Conservation (phyloP, 2,888 invertebrate species). For the Coleophora flavipennella region DNA sequence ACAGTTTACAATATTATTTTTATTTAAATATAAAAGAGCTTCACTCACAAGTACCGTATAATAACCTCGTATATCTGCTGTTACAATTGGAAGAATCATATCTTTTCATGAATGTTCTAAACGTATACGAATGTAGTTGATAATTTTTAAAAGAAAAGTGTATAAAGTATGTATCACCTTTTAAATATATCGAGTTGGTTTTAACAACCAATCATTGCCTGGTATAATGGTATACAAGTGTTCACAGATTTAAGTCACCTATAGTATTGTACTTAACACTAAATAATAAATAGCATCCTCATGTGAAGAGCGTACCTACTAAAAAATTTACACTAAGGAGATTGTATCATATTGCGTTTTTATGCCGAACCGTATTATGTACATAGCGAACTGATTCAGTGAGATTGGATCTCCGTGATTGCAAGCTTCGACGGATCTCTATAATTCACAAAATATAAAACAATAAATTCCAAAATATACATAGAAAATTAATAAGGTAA, state of each 20-base stretch:
- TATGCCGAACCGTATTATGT: conserved; percentile 45
- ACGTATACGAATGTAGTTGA: conserved; percentile 83
- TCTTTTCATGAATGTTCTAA: conserved; percentile 59
- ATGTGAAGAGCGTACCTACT: conserved; percentile 56
- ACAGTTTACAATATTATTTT: conserved; percentile 64
- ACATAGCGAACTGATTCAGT: conserved; percentile 46
- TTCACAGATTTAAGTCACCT: conserved; percentile 64
- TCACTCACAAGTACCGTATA: conserved; percentile 63
- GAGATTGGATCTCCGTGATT: conserved; percentile 72
- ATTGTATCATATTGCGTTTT: conserved; percentile 59
- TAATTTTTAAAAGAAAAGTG: conserved; percentile 60
- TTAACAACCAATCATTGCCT: conserved; percentile 51
- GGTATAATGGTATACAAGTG: conserved; percentile 67
- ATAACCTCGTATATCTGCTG: conserved; percentile 66
- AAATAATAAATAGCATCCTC: conserved; percentile 70
- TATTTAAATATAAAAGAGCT: conserved; percentile 68
- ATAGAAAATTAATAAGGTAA: conserved; percentile 43
- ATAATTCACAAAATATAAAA: conserved; percentile 34
- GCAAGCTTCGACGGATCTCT: conserved; percentile 52
- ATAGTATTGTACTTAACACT: conserved; percentile 62
- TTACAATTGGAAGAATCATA: conserved; percentile 64
- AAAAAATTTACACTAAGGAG: conserved; percentile 66
- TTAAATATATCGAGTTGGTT: conserved; percentile 48
- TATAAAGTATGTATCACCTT: conserved; percentile 60
- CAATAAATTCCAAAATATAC: conserved; percentile 57